Percentiles rank a stretch among this genome's conserved stretches.
phyloP scores from a whole-genome alignment of 2,113 vertebrate genomes.

The Emydura subglobosa region DNA sequence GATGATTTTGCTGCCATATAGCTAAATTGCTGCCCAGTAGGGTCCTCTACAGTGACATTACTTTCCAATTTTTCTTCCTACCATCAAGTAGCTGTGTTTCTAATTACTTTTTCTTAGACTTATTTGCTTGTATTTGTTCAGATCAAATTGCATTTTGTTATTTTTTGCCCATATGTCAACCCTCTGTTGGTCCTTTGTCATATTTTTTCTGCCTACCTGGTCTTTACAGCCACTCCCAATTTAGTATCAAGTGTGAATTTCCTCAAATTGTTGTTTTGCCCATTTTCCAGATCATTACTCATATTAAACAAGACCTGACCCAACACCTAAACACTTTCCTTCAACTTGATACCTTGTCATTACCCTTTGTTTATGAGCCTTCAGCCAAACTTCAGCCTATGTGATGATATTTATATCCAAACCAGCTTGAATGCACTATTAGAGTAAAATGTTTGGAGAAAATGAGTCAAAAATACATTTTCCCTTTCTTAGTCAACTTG shows the following conservation, averaged over 20 bases:
- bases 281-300: not conserved
- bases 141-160: not conserved
- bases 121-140: slow-evolving; percentile 2
- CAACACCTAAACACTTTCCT: not conserved
- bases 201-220: not conserved
- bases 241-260: not conserved
- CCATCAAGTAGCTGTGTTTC: not conserved
- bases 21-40: not conserved
- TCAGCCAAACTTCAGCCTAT: not conserved
- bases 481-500: not conserved
- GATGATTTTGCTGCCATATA: not conserved
- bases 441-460: not conserved
- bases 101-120: not conserved
- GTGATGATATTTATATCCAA: not conserved
- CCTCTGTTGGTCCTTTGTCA: not conserved
- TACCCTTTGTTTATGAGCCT: not conserved
- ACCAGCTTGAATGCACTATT: not conserved
- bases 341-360: not conserved
- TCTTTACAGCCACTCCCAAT: not conserved
- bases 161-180: not conserved
- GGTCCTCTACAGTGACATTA: not conserved
- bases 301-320: not conserved
- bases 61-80: slow-evolving; percentile 1
- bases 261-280: not conserved
- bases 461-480: not conserved